Conservation (phyloP, 2,797 vertebrate species). For the Hozukius guyotensis region DNA sequence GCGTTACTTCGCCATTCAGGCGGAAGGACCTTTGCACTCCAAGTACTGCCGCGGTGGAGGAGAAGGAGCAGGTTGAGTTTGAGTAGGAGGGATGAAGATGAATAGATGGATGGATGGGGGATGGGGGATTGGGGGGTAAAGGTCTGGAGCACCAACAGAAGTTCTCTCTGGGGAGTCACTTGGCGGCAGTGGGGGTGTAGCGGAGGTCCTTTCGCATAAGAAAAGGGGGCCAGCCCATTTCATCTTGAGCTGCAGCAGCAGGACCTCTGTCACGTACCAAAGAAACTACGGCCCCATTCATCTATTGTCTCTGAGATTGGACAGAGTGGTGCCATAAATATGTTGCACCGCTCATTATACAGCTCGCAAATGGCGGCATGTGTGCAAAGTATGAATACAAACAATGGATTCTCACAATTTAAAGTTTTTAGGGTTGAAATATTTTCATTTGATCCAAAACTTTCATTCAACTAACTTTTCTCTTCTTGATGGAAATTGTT, state of each 20-base stretch:
- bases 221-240: slow-evolving; percentile 82
- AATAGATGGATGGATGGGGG: slow-evolving; percentile 59
- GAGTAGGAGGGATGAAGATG: slow-evolving; percentile 69
- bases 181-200: slow-evolving; percentile 71
- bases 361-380: slow-evolving; percentile 55
- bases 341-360: slow-evolving; percentile 60
- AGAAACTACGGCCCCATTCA: slow-evolving; percentile 77
- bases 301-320: slow-evolving; percentile 77
- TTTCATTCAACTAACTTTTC: background rate
- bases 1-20: slow-evolving; percentile 55
- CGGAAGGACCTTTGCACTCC: slow-evolving; percentile 74
- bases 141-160: slow-evolving; percentile 81
- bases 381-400: slow-evolving; percentile 41
- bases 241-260: slow-evolving; percentile 80
- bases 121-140: slow-evolving; percentile 64
- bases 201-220: slow-evolving; percentile 76
- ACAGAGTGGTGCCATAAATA: slow-evolving; percentile 78
- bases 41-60: slow-evolving; percentile 52
- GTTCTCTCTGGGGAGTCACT: slow-evolving; percentile 83
- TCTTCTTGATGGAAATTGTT: slow-evolving; percentile 12
- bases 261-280: slow-evolving; percentile 79
- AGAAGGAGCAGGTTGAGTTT: slow-evolving; percentile 74
- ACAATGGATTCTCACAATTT: background rate
- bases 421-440: background rate
- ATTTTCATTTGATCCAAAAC: background rate